Evolutionary conservation across 2,113 vertebrate species (phyloP).

Genomic region (Corydoras sp.): DNA sequence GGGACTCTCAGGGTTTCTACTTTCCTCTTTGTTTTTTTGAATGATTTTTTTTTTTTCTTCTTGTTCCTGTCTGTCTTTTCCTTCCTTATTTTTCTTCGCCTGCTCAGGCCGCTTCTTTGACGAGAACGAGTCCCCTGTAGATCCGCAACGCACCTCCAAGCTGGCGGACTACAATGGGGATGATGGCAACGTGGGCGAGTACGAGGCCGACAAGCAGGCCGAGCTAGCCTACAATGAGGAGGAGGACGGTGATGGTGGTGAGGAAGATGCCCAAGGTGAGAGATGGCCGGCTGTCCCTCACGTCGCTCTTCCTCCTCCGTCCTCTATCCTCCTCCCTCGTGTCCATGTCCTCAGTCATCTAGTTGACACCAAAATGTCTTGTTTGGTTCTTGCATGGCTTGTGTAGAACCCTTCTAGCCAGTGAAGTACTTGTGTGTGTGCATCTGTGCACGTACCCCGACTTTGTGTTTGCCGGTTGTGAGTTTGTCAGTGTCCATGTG

Average conservation of each 20-base stretch:
- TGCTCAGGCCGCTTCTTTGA: constrained; percentile 99
- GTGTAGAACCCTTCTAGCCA: background rate
- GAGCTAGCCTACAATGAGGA: constrained; percentile 99
- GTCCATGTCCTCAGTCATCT: constrained; percentile 13
- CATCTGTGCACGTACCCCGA: background rate
- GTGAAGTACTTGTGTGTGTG: background rate
- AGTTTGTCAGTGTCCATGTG: no score
- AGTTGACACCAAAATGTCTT: constrained; percentile 24
- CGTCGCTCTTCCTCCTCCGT: constrained; percentile 54
- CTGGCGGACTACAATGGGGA: constrained; percentile 99
- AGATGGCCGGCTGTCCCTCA: constrained; percentile 51
- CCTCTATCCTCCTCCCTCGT: constrained; percentile 54
- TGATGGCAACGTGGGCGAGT: constrained; percentile 99
- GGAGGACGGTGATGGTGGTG: constrained; percentile 99
- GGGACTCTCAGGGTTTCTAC: constrained; percentile 28
- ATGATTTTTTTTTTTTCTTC: constrained; percentile 8
- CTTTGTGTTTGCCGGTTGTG: no score
- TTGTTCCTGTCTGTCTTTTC: background rate
- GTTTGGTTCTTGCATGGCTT: background rate
- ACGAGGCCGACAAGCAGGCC: constrained; percentile 99
- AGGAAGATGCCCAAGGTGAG: constrained; percentile 99
- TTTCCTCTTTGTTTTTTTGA: constrained; percentile 54
- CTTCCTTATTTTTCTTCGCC: constrained; percentile 59
- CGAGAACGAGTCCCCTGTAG: constrained; percentile 99
- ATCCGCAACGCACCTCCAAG: constrained; percentile 97